Evolutionary conservation across 2,797 vertebrate species (phyloP).

Genomic region (Gobio occitaniae): DNA sequence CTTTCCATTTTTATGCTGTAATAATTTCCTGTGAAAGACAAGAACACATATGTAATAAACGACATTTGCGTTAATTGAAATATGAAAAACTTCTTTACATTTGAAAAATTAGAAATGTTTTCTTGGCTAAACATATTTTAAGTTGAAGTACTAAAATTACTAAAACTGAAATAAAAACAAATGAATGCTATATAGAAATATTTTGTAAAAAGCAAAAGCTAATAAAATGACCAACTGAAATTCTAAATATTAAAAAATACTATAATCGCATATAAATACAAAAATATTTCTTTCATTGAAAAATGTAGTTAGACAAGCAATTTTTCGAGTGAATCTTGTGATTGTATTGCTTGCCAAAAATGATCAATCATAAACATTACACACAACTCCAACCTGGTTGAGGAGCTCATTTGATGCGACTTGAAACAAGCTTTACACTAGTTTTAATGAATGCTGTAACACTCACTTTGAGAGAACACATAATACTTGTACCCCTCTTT

Average conservation of each 20-base stretch:
- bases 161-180: not conserved
- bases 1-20: slow-evolving; percentile 84
- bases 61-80: not conserved
- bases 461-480: slow-evolving; percentile 89
- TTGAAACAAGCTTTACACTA: not conserved
- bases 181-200: not conserved
- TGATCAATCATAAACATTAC: not conserved
- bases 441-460: not conserved
- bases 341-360: not conserved
- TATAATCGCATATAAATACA: not conserved
- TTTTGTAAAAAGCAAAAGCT: not conserved
- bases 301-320: not conserved
- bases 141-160: not conserved
- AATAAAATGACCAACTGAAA: not conserved
- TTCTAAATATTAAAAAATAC: too few species aligned
- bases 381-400: not conserved
- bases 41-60: not conserved
- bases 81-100: too few species aligned
- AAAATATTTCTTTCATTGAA: not conserved
- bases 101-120: not conserved
- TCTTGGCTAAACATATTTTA: not conserved
- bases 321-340: not conserved
- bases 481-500: slow-evolving; percentile 89
- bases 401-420: slow-evolving; percentile 18
- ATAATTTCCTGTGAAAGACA: slow-evolving; percentile 80